Evolutionary conservation across 2,113 vertebrate genomes (phyloP), one percentile per base, ranked within the genome.

Genomic region (Mus pahari): DNA sequence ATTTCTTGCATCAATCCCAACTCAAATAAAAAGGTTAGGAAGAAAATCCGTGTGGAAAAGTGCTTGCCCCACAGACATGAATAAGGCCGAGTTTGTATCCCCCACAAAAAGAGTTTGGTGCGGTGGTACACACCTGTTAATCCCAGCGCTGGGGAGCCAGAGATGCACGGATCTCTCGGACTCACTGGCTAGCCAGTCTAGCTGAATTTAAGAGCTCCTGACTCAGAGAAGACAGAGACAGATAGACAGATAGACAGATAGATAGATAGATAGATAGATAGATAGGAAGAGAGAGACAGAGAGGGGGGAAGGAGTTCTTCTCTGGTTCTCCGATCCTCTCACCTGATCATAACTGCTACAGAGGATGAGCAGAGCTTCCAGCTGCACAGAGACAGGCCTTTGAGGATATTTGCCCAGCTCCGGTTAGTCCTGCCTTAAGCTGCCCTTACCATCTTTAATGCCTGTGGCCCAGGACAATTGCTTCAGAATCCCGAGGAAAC

Each of bases 341-440:
- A 5, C 53, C 26, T 16, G 28, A 14, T 3, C 1, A 17, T 7
- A 28, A n/a, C 31, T 7, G 1, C 31, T 45, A 64, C 9, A 5
- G 17, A 45, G 20, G 42, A 58, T 17, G 13, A 66, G 13, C 14
- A 28, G 14, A 28, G 42, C 17, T 14, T 9, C 13, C 45, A 50
- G 31, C 58, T 39, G 4, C 8, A 26, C 42, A 31, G 16, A 31
- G 9, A n/a, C 33, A 39, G 26, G n/a, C 50, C 16, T 20, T 22
- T 24, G 73, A 45, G 20, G 50, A 10, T 1, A 10, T 28, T 78
- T 22, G 24, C 31, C 6, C 36, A n/a, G 60, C 62, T 4, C 36
- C 2, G 7, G 39, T 22, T 20, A 20, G 5, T 42, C 48, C 48
- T 33, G 26, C 36, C 60, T 39, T 7, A n/a, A 9, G n/a, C 62